These are phyloP conservation scores for Euthynnus affinis DNA, from an alignment of 2,797 vertebrate species.

Conservation along the genomic window DNA sequence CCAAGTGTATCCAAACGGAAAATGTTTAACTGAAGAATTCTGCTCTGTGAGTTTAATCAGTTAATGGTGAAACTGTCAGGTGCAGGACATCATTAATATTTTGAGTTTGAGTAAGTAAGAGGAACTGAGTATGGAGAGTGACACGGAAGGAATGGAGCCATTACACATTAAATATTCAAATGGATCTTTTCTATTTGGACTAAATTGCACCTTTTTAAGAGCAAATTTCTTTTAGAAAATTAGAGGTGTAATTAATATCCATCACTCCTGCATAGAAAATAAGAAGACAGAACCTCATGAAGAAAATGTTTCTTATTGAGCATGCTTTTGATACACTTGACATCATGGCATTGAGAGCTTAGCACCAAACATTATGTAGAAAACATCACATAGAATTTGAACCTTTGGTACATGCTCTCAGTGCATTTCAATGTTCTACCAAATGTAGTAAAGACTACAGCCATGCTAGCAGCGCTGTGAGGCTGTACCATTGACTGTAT, in stretches of 20 bases:
- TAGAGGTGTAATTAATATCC: not conserved
- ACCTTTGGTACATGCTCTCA: too few relatives aligned
- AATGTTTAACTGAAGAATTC: not conserved
- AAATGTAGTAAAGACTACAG: too few relatives aligned
- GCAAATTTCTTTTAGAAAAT: slow-evolving; percentile 37
- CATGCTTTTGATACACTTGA: too few relatives aligned
- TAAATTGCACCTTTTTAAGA: not conserved
- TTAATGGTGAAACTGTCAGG: slow-evolving; percentile 28
- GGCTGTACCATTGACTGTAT: too few relatives aligned
- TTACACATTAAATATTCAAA: slow-evolving; percentile 9
- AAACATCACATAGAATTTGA: too few relatives aligned
- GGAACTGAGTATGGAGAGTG: not conserved
- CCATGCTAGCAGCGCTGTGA: too few relatives aligned
- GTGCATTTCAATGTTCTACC: too few relatives aligned
- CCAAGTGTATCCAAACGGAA: slow-evolving; percentile 7
- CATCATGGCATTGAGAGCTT: too few relatives aligned
- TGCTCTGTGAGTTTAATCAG: slow-evolving; percentile 10
- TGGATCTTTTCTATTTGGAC: not conserved
- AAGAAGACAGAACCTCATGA: not conserved
- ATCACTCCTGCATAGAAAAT: not conserved
- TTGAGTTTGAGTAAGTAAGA: slow-evolving; percentile 18
- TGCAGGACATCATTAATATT: slow-evolving; percentile 21
- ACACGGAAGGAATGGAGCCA: slow-evolving; percentile 10
- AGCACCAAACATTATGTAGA: too few relatives aligned
- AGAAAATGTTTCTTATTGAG: too few relatives aligned